Evolutionary conservation across 2,113 vertebrate genomes (phyloP), one percentile per base, ranked within the genome.

Genomic region (Crotalus horridus): DNA sequence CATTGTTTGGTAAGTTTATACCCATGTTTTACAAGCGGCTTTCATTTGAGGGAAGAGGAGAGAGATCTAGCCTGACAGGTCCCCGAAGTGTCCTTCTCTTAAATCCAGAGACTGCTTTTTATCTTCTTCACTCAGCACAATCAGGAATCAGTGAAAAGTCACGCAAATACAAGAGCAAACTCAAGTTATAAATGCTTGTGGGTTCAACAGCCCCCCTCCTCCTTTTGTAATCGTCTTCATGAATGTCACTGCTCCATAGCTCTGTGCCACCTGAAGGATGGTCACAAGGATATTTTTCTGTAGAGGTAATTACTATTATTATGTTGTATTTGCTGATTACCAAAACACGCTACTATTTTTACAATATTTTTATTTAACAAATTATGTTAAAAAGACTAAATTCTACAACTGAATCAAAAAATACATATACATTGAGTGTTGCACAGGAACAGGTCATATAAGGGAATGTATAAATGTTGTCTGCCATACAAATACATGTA

Each of bases 1-100:
- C 48, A 81, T 46, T 58, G 88, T 85, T 29, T 58, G 55, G 88
- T 85, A 55, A 90, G 13, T 86, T 85, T 86, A 90, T 92, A 88
- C 48, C 24, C 55, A 46, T 92, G 13, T 93, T 93, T 89, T 93
- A 93, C 69, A 90, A 93, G 69, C 88, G 7, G 20, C 64, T 90
- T 86, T 93, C 74, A 61, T 58, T 43, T 88, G 58, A 69, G 59
- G 46, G 74, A n/a, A 6, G 58, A 48, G 6, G 51, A 23, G 51
- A 87, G 23, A 20, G 7, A 20, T 12, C 0, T 53, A 13, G 33
- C 23, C 51, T 8, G 54, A 61, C 10, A 15, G 2, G 21, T 88
- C n/a, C 26, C 8, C 55, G 61, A 53, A 61, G 43, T 59, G 54
- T 3, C 3, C 6, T 33, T 33, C 46, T 90, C 6, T 61, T 58